Evolutionary conservation across 1,140 invertebrate genomes (phyloP).

Genomic region (Hyposmocoma kahamanoa): DNA sequence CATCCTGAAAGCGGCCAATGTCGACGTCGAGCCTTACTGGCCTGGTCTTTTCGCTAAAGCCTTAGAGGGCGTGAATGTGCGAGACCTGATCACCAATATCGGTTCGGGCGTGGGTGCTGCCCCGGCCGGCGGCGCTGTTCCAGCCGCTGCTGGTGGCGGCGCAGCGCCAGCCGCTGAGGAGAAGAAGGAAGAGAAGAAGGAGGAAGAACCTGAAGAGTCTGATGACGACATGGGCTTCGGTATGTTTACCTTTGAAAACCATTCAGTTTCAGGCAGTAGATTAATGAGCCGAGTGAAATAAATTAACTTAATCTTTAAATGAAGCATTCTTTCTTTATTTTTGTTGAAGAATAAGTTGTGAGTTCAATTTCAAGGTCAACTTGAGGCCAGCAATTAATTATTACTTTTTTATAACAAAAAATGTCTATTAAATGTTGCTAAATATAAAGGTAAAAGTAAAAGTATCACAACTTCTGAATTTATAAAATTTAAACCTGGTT

Average conservation of each 20-base stretch:
- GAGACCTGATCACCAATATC: conserved; percentile 95
- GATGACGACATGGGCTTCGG: conserved; percentile 98
- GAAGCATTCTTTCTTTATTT: no score
- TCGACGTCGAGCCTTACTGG: conserved; percentile 99
- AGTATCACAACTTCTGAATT: neutral
- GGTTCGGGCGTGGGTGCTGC: conserved; percentile 93
- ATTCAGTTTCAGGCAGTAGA: neutral
- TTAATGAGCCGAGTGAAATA: neutral
- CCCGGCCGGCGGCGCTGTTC: conserved; percentile 81
- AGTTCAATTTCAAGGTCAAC: no score
- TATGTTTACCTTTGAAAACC: conserved; percentile 47
- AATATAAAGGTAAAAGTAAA: neutral
- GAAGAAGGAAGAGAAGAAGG: conserved; percentile 91
- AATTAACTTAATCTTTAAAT: no score
- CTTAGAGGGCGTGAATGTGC: conserved; percentile 94
- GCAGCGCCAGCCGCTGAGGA: conserved; percentile 83
- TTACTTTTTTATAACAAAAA: no score
- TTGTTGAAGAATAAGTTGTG: no score
- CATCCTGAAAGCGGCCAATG: conserved; percentile 96
- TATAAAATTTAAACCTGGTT: conserved; percentile 13
- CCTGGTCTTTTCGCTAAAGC: conserved; percentile 98
- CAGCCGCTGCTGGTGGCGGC: conserved; percentile 75
- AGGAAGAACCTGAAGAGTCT: conserved; percentile 89
- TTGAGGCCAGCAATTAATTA: no score
- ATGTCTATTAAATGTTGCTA: no score